Evolutionary conservation across 1,140 invertebrate genomes (phyloP), one percentile per base, ranked within the genome.

Genomic region (Macrostomum lignano): DNA sequence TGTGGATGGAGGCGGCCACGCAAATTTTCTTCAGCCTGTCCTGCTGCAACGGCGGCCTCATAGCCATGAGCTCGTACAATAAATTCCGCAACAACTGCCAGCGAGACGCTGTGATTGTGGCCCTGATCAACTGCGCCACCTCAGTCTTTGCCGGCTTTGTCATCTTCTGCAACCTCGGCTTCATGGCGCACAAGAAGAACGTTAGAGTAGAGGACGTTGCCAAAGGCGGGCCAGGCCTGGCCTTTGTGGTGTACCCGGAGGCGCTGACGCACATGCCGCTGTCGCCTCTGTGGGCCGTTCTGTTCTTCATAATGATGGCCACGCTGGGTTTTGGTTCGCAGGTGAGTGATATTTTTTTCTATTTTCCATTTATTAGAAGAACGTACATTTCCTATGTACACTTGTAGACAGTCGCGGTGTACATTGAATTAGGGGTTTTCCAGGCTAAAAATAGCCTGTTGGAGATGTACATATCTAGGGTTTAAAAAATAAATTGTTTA

Each of bases 101-200:
- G 4, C 13, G 58, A 41, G 88, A 96, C 54, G 79, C 81, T 0
- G 68, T 93, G 4, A 69, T 81, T 51, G 77, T 94, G 10, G 79
- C 79, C 15, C 51, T 86, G 23, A 82, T 81, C 7, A 94, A 96
- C 51, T 84, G 81, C 46, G 69, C 73, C 31, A 94, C 88, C 0
- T 91, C 82, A 4, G 74, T 96, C 67, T 94, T 93, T 51, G 84
- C 86, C 35, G 86, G 82, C 0, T 73, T 94, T 29, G 84, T 94
- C 2, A 82, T 96, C 6, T 96, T 96, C 49, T 81, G 81, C 0
- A 74, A 94, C 13, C 76, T 96, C 35, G 88, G 86, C n/a, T 54
- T 51, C 36, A 54, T 54, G 42, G 52, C 51, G 1, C 29, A 41
- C 11, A 47, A 51, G 35, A 56, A 53, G 32, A 44, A 45, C 13